Evolutionary conservation across 2,888 invertebrate genomes (phyloP), one percentile per base, ranked within the genome.

Genomic region (Drosophila leonis): DNA sequence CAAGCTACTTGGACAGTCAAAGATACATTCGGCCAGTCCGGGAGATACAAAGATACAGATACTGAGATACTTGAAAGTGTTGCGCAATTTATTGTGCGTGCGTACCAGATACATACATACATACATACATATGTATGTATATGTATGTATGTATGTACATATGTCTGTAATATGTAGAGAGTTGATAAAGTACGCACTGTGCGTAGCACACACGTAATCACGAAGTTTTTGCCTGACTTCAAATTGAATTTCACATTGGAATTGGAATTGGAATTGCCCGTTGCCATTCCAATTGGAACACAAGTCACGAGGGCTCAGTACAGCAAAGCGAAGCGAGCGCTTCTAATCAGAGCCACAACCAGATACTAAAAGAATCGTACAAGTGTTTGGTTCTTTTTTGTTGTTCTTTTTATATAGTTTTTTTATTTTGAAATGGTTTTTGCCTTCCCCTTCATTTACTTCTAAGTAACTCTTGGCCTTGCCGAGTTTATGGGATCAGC

Each of bases 21-120:
- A 64, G 55, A 64, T 64, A 64, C 63, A 48, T 37, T 51, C 61
- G 61, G 60, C 42, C 42, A 65, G 49, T 27, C 57, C 52, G 52
- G 51, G 52, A 61, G 52, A 52, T 49, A 59, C 59, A 52, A 24
- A 44, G 33, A 44, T 57, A 52, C 56, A 55, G 41, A 55, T 41
- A 55, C n/a, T 10, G 29, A 37, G 59, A 59, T 68, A 66, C 68
- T 68, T 65, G 57, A 65, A 51, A 57, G 65, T 65, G 69, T 78
- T 83, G 81, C 81, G 83, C 83, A 83, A 83, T 83, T 75, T 72
- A 69, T 78, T 62, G 66, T 83, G 80, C 80, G 80, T 69, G 76
- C 69, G 75, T 52, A 68, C 65, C 57, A 62, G 44, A 49, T 49
- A 60, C 61, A 66, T 49, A 27, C 20, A 49, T 4, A 49, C 13